These are phyloP conservation scores for Astyanax mexicanus DNA, from an alignment of 2,797 vertebrate species.

Conservation along the genomic window DNA sequence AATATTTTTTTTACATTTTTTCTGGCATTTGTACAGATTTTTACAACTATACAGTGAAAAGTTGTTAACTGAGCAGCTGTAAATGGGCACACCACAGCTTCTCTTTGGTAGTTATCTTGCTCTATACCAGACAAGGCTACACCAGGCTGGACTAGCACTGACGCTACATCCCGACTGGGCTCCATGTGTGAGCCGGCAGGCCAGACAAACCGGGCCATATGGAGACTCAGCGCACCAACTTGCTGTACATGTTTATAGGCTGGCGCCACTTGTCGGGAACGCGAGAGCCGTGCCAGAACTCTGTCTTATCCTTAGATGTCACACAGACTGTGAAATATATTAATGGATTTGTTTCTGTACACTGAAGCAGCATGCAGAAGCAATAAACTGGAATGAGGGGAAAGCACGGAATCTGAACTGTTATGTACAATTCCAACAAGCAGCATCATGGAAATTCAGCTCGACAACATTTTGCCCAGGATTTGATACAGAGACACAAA, in stretches of 20 bases:
- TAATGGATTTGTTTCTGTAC: conserved; percentile 1
- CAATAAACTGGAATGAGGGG: neutral
- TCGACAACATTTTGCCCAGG: neutral
- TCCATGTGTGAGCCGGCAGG: conserved; percentile 45
- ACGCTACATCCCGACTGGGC: conserved; percentile 21
- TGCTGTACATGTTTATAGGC: conserved; percentile 11
- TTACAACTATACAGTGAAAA: too few relatives aligned
- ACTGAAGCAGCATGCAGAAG: neutral
- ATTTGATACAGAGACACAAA: neutral
- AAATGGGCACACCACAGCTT: conserved; percentile 15
- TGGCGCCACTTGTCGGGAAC: conserved; percentile 22
- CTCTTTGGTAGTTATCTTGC: conserved; percentile 24
- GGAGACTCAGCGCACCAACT: conserved; percentile 32
- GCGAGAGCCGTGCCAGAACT: neutral
- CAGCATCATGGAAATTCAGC: neutral
- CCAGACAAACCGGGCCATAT: conserved; percentile 54
- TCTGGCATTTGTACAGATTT: too few relatives aligned
- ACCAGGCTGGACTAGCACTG: conserved; percentile 44
- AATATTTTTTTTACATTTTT: too few relatives aligned
- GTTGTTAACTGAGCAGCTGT: conserved; percentile 39
- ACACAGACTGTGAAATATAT: conserved; percentile 12
- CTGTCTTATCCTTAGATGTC: neutral
- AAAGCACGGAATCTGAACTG: neutral
- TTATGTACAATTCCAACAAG: neutral
- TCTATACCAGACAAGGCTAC: conserved; percentile 19